Evolutionary conservation across 35 echinoderm and acorn worm species (phyloP), one percentile per base, ranked within the genome.

Genomic region (Strongylocentrotus purpuratus): DNA sequence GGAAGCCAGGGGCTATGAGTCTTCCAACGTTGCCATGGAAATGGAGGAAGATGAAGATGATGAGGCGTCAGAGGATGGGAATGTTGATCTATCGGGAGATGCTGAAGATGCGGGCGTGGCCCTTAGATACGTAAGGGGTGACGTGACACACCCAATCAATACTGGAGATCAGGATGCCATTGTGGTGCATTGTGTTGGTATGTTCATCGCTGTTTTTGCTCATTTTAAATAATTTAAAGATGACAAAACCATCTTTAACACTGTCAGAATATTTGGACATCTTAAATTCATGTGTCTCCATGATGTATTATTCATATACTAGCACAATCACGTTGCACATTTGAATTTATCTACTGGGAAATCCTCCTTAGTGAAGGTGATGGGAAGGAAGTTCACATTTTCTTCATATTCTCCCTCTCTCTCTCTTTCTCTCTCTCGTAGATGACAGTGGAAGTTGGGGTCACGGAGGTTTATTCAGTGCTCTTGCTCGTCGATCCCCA

Each of bases 401-500:
- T 41, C 35, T 41, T 41, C 35, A 10, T 59, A 17, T 14, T 59
- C 52, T 59, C 52, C 0, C 1, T 17, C 50, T 71, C 78, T 94
- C 48, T 9, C 88, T 41, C 14, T 47, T 87, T 71, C 33, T 86
- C 94, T 17, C 78, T 94, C 48, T 9, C 88, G 3, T 41, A 99
- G 98, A 99, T 96, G 98, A 99, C 92, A 99, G 98, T 95, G 98
- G 98, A 47, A 95, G 41, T 45, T 99, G 98, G 98, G 98, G 98
- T 47, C 94, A 94, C 61, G 98, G 98, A 85, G 98, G 98, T 18
- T 33, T 99, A 20, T 99, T 99, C 86, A 98, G 95, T 85, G 98
- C 98, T 45, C 71, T 99, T 1, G 93, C 96, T 9, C 95, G 88
- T 10, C 52, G 98, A 47, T 96, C 95, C 33, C 95, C 95, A 41